Percentiles rank a stretch among this genome's conserved stretches.
These are phyloP conservation scores for Zaprionus vittiger DNA, from an alignment of 1,140 invertebrate genomes.

Conservation along the genomic window DNA sequence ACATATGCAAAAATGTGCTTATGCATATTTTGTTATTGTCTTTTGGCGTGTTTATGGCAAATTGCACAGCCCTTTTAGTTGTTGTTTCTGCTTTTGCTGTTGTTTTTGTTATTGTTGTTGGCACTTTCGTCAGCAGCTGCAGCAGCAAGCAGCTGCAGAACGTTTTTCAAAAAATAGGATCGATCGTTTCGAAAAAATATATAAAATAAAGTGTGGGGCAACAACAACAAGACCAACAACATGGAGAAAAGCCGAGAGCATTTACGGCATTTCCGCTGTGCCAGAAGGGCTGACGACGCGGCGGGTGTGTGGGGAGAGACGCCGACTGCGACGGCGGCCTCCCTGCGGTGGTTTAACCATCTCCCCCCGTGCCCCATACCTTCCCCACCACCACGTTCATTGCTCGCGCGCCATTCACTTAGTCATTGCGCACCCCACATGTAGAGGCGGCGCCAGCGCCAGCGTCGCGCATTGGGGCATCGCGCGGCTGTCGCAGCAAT, in stretches of 20 bases:
- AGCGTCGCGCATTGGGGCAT: constrained; percentile 20
- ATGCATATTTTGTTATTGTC: constrained; percentile 62
- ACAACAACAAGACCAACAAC: constrained; percentile 7
- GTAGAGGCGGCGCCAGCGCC: constrained; percentile 56
- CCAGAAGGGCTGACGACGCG: constrained; percentile 46
- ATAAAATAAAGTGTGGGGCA: constrained; percentile 12
- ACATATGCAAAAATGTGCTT: constrained; percentile 29
- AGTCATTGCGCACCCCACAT: constrained; percentile 67
- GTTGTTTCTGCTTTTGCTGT: constrained; percentile 8
- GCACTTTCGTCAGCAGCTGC: constrained; percentile 73
- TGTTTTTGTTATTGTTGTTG: constrained; percentile 43
- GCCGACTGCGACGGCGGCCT: constrained; percentile 16
- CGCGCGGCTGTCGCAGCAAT: constrained; percentile 43
- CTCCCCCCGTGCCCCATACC: constrained; percentile 6
- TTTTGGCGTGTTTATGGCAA: constrained; percentile 78
- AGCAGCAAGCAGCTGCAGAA: constrained; percentile 52
- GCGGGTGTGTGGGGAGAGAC: neutral
- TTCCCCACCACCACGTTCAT: neutral
- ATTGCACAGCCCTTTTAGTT: constrained; percentile 51
- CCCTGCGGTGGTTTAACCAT: constrained; percentile 13
- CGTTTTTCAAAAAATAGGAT: constrained; percentile 32
- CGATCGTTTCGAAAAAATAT: constrained; percentile 44
- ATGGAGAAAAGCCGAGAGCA: constrained; percentile 31
- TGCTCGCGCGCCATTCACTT: constrained; percentile 41
- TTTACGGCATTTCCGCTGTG: constrained; percentile 68